phyloP scores from a whole-genome alignment of 2,888 invertebrate species.

The Dryadula phaetusa region DNA sequence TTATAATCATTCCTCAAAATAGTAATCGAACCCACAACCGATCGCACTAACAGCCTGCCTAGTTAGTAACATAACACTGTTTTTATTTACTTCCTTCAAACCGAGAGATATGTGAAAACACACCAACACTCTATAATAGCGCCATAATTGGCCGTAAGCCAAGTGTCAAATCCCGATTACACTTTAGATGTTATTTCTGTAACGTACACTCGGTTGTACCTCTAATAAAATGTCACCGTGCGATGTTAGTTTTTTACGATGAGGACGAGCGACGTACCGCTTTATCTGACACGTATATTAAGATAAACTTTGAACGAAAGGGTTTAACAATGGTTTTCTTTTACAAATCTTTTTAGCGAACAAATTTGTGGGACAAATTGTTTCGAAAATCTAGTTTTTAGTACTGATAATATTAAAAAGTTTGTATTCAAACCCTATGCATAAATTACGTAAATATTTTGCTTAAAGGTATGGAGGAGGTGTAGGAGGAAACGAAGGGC shows the following conservation, averaged over 20 bases:
- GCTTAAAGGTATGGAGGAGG: too few species aligned
- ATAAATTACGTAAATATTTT: too few species aligned
- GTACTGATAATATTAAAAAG: too few species aligned
- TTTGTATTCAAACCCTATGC: too few species aligned
- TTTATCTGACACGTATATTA: slow-evolving; percentile 7
- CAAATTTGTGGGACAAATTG: background rate
- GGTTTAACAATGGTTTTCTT: background rate
- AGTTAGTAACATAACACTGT: background rate
- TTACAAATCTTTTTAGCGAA: background rate
- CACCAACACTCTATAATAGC: slow-evolving; percentile 20
- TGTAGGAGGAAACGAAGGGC: too few species aligned
- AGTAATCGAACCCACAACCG: too few species aligned
- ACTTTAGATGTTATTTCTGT: slow-evolving; percentile 46
- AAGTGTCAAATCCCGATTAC: slow-evolving; percentile 42
- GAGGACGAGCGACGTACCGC: background rate
- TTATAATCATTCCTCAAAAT: too few species aligned
- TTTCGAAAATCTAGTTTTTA: background rate
- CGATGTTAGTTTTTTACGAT: slow-evolving; percentile 18
- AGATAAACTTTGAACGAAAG: background rate
- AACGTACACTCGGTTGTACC: slow-evolving; percentile 41
- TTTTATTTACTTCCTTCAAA: background rate
- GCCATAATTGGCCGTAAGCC: slow-evolving; percentile 34
- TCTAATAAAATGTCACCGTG: slow-evolving; percentile 40
- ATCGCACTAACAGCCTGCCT: background rate
- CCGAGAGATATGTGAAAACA: background rate